These are phyloP conservation scores for Drosophila kepulauana DNA, from an alignment of 1,140 invertebrate genomes.

Conservation along the genomic window DNA sequence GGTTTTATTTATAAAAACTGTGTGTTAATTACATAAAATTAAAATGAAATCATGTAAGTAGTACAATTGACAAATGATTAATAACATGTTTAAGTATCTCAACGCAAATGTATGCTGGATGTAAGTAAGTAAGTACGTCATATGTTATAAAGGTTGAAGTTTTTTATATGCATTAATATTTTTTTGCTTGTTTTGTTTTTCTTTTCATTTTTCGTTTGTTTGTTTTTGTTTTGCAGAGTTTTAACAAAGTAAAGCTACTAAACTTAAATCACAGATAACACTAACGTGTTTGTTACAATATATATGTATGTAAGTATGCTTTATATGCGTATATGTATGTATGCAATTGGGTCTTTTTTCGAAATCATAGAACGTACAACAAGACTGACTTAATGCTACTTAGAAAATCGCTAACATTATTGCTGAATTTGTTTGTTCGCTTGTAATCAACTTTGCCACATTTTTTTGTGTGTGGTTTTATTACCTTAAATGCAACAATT, in stretches of 20 bases:
- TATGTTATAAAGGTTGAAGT: constrained; percentile 61
- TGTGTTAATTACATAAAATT: constrained; percentile 67
- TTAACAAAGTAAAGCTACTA: constrained; percentile 83
- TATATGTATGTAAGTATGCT: constrained; percentile 52
- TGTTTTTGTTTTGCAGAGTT: constrained; percentile 56
- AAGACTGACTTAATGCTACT: constrained; percentile 63
- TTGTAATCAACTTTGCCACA: constrained; percentile 52
- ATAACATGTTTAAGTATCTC: constrained; percentile 67
- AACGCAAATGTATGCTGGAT: constrained; percentile 45
- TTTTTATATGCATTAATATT: constrained; percentile 50
- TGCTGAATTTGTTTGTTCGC: constrained; percentile 46
- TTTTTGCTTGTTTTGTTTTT: constrained; percentile 34
- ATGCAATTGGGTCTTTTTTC: constrained; percentile 32
- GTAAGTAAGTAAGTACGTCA: constrained; percentile 54
- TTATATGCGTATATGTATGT: constrained; percentile 47
- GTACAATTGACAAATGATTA: constrained; percentile 75
- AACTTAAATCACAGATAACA: constrained; percentile 85
- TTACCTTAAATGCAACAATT: constrained; percentile 77
- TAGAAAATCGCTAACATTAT: constrained; percentile 74
- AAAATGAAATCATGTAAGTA: constrained; percentile 48
- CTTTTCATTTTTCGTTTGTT: neutral
- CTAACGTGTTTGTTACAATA: constrained; percentile 82
- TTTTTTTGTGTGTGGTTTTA: constrained; percentile 14
- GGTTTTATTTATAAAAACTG: constrained; percentile 80
- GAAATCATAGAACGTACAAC: constrained; percentile 68